A percentile compares a stretch with the other conserved stretches of the same genome.
Evolutionary conservation across 2,888 invertebrate species (phyloP).

Genomic region (Reticulitermes lucifugus): DNA sequence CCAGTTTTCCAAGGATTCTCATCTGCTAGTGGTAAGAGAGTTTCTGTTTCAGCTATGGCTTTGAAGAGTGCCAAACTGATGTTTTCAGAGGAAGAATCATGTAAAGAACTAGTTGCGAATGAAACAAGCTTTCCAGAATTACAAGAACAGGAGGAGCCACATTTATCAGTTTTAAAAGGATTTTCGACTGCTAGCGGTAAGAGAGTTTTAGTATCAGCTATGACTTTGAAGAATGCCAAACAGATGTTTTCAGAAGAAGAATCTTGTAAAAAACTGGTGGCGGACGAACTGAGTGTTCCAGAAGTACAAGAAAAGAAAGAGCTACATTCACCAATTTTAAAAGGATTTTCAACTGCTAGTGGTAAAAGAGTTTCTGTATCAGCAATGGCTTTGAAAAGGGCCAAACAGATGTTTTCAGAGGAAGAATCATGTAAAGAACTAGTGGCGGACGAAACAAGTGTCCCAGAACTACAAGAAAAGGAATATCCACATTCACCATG

Average conservation of each 20-base stretch:
- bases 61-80: slow-evolving; percentile 58
- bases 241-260: slow-evolving; percentile 60
- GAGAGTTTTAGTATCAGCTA: slow-evolving; percentile 55
- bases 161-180: slow-evolving; percentile 42
- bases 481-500: neutral
- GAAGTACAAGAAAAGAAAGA: neutral
- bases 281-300: neutral
- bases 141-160: neutral
- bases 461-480: neutral
- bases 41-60: slow-evolving; percentile 57
- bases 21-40: slow-evolving; percentile 55
- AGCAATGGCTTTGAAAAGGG: slow-evolving; percentile 58
- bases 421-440: slow-evolving; percentile 42
- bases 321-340: slow-evolving; percentile 31
- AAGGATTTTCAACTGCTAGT: slow-evolving; percentile 55
- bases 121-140: too few relatives aligned
- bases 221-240: slow-evolving; percentile 60
- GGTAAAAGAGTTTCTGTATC: slow-evolving; percentile 53
- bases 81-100: slow-evolving; percentile 56
- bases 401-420: slow-evolving; percentile 59
- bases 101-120: slow-evolving; percentile 4
- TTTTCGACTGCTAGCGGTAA: slow-evolving; percentile 56
- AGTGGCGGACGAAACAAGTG: too few relatives aligned
- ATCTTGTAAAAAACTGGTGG: neutral
- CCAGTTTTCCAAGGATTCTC: slow-evolving; percentile 52